Evolutionary conservation across 1,140 invertebrate species (phyloP).

Genomic region (Bemisia tabaci): DNA sequence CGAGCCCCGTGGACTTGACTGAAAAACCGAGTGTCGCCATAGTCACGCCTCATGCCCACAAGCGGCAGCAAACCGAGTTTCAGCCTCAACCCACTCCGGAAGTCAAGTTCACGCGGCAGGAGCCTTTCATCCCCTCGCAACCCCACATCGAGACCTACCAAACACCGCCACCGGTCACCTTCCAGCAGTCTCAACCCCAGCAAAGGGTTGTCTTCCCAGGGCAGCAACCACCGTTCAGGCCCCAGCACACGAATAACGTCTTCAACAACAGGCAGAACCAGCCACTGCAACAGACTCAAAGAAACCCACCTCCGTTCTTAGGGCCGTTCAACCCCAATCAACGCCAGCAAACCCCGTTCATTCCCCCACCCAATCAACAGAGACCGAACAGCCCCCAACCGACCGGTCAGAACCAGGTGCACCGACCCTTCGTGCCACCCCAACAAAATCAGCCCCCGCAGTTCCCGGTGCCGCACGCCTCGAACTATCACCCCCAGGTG

Average conservation of each 20-base stretch:
- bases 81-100: not conserved
- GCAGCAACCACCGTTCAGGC: slow-evolving; percentile 9
- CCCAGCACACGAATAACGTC: slow-evolving; percentile 8
- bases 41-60: slow-evolving; percentile 3
- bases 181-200: slow-evolving; percentile 7
- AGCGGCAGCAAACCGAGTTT: slow-evolving; percentile 8
- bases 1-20: not conserved
- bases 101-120: not conserved
- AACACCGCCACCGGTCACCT: not conserved
- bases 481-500: not conserved
- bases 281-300: not conserved
- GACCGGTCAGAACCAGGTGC: slow-evolving; percentile 9
- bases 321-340: not conserved
- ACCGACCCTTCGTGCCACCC: slow-evolving; percentile 3
- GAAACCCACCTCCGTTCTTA: not conserved
- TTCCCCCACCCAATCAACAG: not conserved
- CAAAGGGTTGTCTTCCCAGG: not conserved
- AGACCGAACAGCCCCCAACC: not conserved
- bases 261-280: not conserved
- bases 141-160: slow-evolving; percentile 3
- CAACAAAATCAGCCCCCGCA: slow-evolving; percentile 2
- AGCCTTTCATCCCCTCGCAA: not conserved
- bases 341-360: not conserved
- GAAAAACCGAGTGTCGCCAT: not conserved
- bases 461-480: not conserved